Evolutionary conservation across 2,797 vertebrate genomes (phyloP).

Genomic region (Chrysocyon brachyurus): DNA sequence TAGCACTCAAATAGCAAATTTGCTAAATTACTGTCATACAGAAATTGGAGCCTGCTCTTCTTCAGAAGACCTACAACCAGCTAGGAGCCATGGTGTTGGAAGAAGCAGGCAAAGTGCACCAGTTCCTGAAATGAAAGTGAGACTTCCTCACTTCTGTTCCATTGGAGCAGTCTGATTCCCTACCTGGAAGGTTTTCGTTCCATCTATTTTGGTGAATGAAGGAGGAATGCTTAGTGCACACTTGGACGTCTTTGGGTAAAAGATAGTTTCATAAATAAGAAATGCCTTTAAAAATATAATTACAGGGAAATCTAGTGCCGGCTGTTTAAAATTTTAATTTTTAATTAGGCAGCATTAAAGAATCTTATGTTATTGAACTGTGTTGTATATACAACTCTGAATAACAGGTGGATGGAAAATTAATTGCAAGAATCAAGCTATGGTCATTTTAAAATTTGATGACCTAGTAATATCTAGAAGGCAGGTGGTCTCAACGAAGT

Average conservation of each 20-base stretch:
- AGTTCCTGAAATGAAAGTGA: background rate
- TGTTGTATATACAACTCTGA: constrained; percentile 35
- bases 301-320: background rate
- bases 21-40: background rate
- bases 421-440: constrained; percentile 20
- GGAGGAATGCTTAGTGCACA: background rate
- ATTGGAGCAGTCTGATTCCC: background rate
- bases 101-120: background rate
- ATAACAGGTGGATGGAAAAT: constrained; percentile 54
- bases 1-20: background rate
- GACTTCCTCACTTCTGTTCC: background rate
- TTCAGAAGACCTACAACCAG: background rate
- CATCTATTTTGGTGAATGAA: background rate
- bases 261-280: constrained; percentile 26
- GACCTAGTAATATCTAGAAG: constrained; percentile 54
- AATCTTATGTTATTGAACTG: background rate
- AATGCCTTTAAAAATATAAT: background rate
- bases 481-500: constrained; percentile 64
- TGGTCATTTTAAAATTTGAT: background rate
- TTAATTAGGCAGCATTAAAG: constrained; percentile 33
- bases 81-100: background rate
- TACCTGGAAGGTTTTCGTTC: background rate
- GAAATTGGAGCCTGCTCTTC: background rate
- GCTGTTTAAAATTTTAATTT: constrained; percentile 39
- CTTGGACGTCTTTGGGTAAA: background rate